A percentile compares a stretch with the other conserved stretches of the same genome.
Conservation (phyloP, 1,140 invertebrate species). For the Microplitis mediator region DNA sequence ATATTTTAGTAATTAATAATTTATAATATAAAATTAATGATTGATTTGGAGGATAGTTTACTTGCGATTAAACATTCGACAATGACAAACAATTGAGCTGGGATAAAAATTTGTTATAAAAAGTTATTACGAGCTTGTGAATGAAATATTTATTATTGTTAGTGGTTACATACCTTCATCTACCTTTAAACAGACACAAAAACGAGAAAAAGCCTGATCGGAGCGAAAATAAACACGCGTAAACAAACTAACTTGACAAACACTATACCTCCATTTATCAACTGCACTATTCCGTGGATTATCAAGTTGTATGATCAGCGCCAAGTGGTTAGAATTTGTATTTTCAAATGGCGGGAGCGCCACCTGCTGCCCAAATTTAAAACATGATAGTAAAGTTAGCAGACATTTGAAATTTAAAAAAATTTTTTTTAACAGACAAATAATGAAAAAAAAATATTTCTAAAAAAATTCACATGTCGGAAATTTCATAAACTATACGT, state of each 20-base stretch:
- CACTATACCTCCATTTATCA: conserved; percentile 52
- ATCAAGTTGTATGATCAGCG: not conserved
- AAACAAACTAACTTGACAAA: conserved; percentile 64
- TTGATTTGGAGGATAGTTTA: conserved; percentile 5
- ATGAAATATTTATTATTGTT: conserved; percentile 17
- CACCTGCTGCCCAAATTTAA: too few species aligned
- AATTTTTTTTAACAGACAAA: too few species aligned
- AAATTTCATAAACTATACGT: too few species aligned
- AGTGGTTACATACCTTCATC: conserved; percentile 61
- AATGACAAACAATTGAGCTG: conserved; percentile 28
- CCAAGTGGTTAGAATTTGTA: too few species aligned
- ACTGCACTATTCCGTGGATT: conserved; percentile 41
- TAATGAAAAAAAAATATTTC: too few species aligned
- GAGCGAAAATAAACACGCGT: conserved; percentile 55
- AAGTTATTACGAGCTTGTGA: conserved; percentile 19
- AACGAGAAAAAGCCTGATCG: conserved; percentile 50
- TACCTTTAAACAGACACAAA: conserved; percentile 58
- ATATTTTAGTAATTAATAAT: too few species aligned
- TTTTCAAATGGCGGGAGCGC: too few species aligned
- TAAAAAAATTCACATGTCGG: too few species aligned
- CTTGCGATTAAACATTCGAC: conserved; percentile 6
- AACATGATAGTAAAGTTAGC: too few species aligned
- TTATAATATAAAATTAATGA: conserved; percentile 12
- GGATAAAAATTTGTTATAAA: conserved; percentile 14
- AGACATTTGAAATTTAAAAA: too few species aligned